These are phyloP conservation scores for Napeogenes inachia DNA, from an alignment of 2,888 invertebrate species.

Conservation along the genomic window DNA sequence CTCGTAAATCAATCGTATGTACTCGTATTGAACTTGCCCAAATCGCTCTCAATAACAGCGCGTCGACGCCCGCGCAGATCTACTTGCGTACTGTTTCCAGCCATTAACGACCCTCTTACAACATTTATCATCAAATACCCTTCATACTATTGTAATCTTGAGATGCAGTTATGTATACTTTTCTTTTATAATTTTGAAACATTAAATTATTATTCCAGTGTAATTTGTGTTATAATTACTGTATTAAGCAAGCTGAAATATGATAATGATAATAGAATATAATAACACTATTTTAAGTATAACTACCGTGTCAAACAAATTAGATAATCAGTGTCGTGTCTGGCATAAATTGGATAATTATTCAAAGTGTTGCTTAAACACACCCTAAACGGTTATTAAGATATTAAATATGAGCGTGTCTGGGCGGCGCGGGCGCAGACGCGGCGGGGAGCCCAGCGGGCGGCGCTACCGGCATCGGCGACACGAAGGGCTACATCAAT, in stretches of 20 bases:
- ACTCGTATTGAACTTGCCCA: conserved; percentile 72
- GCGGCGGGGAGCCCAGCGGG: conserved; percentile 66
- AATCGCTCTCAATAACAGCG: conserved; percentile 70
- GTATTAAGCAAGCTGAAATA: background rate
- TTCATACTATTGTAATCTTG: background rate
- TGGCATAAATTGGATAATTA: conserved; percentile 59
- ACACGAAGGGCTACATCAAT: conserved; percentile 45
- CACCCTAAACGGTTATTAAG: conserved; percentile 71
- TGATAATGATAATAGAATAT: conserved; percentile 9
- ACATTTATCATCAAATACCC: conserved; percentile 50
- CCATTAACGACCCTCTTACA: conserved; percentile 68
- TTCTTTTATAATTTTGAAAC: background rate
- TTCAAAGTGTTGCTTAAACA: conserved; percentile 57
- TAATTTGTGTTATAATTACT: background rate
- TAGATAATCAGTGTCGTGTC: conserved; percentile 41
- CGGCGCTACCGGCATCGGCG: conserved; percentile 56
- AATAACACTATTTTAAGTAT: conserved; percentile 14
- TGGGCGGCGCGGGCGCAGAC: conserved; percentile 42
- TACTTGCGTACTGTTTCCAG: conserved; percentile 51
- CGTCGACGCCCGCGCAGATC: conserved; percentile 41
- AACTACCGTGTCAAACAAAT: conserved; percentile 28
- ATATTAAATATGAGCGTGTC: conserved; percentile 63
- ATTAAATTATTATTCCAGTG: background rate
- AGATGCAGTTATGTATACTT: background rate
- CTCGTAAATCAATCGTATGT: conserved; percentile 76